phyloP scores from a whole-genome alignment of 2,797 vertebrate genomes.

The Pseudopleuronectes americanus region DNA sequence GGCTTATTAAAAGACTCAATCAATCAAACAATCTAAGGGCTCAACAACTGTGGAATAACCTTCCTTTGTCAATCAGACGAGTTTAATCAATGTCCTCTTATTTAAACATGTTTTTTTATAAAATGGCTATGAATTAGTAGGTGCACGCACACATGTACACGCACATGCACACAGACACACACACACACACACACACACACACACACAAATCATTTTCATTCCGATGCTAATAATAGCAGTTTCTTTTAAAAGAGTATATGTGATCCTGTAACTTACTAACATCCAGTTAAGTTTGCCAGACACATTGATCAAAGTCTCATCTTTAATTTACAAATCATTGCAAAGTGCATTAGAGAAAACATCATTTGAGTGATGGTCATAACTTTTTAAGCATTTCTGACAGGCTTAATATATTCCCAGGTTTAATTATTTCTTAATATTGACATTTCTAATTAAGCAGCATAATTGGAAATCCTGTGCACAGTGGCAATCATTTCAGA shows the following conservation, averaged over 20 bases:
- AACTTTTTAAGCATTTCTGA: conserved; percentile 79
- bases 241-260: not conserved
- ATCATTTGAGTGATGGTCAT: conserved; percentile 69
- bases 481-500: conserved; percentile 81
- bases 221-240: not conserved
- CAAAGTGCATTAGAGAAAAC: conserved; percentile 68
- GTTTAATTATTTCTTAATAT: conserved; percentile 88
- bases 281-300: conserved; percentile 31
- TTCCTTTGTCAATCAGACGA: no score
- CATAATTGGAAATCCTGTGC: conserved; percentile 84
- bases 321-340: conserved; percentile 67
- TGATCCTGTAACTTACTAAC: conserved; percentile 18
- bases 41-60: not conserved
- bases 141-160: not conserved
- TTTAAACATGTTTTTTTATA: no score
- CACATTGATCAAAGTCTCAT: conserved; percentile 58
- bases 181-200: not conserved
- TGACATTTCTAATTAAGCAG: conserved; percentile 88
- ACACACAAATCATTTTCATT: not conserved
- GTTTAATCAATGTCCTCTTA: no score
- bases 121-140: no score
- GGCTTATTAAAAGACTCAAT: no score
- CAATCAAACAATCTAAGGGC: no score
- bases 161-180: not conserved
- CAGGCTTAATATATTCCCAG: conserved; percentile 80